These are phyloP conservation scores for Abrostola tripartita DNA, from an alignment of 2,888 invertebrate species.

Conservation along the genomic window DNA sequence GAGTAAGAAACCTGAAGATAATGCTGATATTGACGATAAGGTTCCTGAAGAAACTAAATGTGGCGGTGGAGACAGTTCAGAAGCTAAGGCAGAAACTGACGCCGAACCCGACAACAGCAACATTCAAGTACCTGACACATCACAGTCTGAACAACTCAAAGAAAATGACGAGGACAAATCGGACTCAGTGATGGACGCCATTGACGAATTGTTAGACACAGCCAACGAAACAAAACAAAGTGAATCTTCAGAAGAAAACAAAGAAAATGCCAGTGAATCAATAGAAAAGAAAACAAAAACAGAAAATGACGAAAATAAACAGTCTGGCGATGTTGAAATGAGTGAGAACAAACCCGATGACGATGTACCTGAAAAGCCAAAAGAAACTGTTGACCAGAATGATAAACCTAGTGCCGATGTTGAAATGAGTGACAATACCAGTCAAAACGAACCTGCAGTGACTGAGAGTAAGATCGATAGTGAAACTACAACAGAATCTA, in stretches of 20 bases:
- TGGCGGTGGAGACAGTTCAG: constrained; percentile 2
- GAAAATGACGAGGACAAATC: constrained; percentile 36
- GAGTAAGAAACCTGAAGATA: constrained; percentile 11
- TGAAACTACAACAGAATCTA: constrained; percentile 6
- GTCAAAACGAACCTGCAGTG: constrained; percentile 6
- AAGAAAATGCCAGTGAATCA: constrained; percentile 18
- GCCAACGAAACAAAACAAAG: constrained; percentile 21
- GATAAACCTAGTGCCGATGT: background rate
- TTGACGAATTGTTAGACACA: constrained; percentile 43
- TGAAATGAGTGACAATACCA: background rate
- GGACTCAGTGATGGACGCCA: constrained; percentile 46
- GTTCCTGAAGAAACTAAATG: background rate
- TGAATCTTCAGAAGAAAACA: constrained; percentile 17
- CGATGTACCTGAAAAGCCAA: constrained; percentile 11
- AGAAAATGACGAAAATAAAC: constrained; percentile 28
- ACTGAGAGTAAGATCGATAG: constrained; percentile 18
- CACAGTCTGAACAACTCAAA: constrained; percentile 20
- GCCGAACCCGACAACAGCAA: constrained; percentile 11
- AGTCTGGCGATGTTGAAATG: constrained; percentile 44
- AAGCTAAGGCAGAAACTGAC: constrained; percentile 6
- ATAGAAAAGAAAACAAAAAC: constrained; percentile 27
- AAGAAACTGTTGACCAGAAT: background rate
- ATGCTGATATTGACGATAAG: background rate
- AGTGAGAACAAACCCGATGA: constrained; percentile 21
- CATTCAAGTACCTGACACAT: constrained; percentile 34